A percentile compares a stretch with the other conserved stretches of the same genome.
Conservation (phyloP, 2,113 vertebrate species). For the Brachionichthys hirsutus region DNA sequence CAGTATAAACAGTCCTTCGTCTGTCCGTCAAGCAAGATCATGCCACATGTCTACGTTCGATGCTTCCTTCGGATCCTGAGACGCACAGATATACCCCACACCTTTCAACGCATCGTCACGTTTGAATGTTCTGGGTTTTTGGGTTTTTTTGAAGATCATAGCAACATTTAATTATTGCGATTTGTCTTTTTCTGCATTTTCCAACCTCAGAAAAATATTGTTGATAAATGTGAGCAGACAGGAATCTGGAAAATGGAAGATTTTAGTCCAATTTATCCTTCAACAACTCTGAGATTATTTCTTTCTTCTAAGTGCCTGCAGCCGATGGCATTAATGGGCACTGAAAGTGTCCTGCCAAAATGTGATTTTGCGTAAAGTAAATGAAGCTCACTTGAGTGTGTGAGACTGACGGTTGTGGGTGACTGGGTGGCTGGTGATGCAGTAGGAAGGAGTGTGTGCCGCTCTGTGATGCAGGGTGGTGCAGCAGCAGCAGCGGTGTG, state of each 20-base stretch:
- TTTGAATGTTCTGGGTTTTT: conserved; percentile 76
- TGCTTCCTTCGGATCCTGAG: conserved; percentile 81
- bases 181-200: too few species aligned
- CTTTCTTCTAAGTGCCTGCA: too few species aligned
- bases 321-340: too few species aligned
- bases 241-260: too few species aligned
- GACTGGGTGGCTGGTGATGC: conserved; percentile 34
- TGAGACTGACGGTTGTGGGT: conserved; percentile 6
- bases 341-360: too few species aligned
- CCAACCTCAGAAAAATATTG: too few species aligned
- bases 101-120: conserved; percentile 87
- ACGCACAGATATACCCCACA: conserved; percentile 81
- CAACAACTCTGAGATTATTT: too few species aligned
- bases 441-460: conserved; percentile 31
- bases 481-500: conserved; percentile 47
- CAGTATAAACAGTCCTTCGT: conserved; percentile 76
- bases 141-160: too few species aligned
- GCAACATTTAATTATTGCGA: too few species aligned
- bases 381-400: conserved; percentile 11
- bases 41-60: conserved; percentile 86
- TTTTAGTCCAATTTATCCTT: too few species aligned
- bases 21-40: conserved; percentile 84
- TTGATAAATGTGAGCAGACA: too few species aligned
- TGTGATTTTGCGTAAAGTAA: background rate
- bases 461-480: conserved; percentile 41